Base-by-base conservation (phyloP, 2,113 vertebrate genomes). In the Marmota flaviventris region DNA sequence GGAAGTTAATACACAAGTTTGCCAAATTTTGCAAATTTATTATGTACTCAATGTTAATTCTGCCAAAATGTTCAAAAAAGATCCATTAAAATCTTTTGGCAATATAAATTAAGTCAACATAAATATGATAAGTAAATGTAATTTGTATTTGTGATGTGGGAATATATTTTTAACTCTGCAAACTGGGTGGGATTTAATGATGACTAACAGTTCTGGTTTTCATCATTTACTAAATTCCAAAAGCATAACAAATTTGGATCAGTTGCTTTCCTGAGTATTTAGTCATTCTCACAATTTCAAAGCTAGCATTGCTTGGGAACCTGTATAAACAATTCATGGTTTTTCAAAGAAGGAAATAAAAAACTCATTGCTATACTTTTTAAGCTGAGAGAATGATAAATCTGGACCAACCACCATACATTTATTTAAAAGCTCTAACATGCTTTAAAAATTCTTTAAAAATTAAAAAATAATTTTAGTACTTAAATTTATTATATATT, bases 231-330 rank as follows among this genome's bases (percentile, higher is more conserved):
- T 95, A 27, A 82, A 97, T 98, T 97, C 97, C 78, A 91, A 32
- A 98, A 90, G 70, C 89, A 91, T 77, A 98, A 93, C 70, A 94
- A 42, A 67, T 97, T 86, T 97, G 92, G 73, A 96, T 92, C 13
- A 89, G 75, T 16, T 94, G 8, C 53, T 96, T 96, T 77, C 24
- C 93, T 77, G 18, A 95, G 18, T 87, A 95, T 96, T 89, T 79
- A 90, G 29, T 96, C 72, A 93, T 83, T 89, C 61, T 93, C 85
- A 89, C 11, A 92, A 88, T 92, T 96, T 95, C 77, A 96, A 91
- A 94, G 61, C 18, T 83, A 67, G 7, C 67, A 88, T 97, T 98
- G 82, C 97, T 96, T 97, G 91, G 97, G 93, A 97, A 96, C 93
- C 34, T 61, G 2, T 56, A 94, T 82, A 97, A 97, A 97, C 42